These are phyloP conservation scores for Drosophila antonietae DNA, from an alignment of 2,888 invertebrate species.

Conservation along the genomic window DNA sequence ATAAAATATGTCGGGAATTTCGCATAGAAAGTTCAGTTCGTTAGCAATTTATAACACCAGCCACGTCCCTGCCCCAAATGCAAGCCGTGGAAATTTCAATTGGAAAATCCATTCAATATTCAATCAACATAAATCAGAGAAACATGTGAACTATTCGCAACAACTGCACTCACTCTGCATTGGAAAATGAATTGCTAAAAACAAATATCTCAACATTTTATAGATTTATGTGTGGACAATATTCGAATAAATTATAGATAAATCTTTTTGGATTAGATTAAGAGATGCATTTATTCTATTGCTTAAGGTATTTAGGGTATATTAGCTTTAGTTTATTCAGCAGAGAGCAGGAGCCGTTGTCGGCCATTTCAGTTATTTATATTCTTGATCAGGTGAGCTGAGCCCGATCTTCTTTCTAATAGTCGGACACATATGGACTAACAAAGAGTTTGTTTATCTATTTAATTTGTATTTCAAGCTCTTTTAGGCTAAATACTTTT, in stretches of 20 bases:
- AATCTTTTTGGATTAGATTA: background rate
- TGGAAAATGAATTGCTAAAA: background rate
- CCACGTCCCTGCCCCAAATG: constrained; percentile 42
- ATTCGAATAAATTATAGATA: background rate
- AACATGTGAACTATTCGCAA: background rate
- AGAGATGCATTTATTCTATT: background rate
- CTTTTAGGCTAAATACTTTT: too few relatives aligned
- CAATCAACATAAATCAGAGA: constrained; percentile 42
- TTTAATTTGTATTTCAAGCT: too few relatives aligned
- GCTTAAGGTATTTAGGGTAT: too few relatives aligned
- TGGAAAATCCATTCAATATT: constrained; percentile 57
- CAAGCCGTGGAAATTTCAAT: constrained; percentile 31
- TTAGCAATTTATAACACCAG: constrained; percentile 49
- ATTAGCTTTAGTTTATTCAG: too few relatives aligned
- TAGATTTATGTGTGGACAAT: background rate
- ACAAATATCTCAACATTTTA: background rate
- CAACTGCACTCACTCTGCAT: background rate
- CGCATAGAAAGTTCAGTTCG: constrained; percentile 50
- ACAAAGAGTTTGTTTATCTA: background rate
- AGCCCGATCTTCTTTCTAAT: too few relatives aligned
- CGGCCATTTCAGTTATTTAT: too few relatives aligned
- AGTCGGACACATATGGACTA: too few relatives aligned
- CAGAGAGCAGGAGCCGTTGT: too few relatives aligned
- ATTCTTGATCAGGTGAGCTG: too few relatives aligned
- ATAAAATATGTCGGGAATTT: constrained; percentile 57